Conservation (phyloP, 2,113 vertebrate genomes). For the Malaclemys terrapin region DNA sequence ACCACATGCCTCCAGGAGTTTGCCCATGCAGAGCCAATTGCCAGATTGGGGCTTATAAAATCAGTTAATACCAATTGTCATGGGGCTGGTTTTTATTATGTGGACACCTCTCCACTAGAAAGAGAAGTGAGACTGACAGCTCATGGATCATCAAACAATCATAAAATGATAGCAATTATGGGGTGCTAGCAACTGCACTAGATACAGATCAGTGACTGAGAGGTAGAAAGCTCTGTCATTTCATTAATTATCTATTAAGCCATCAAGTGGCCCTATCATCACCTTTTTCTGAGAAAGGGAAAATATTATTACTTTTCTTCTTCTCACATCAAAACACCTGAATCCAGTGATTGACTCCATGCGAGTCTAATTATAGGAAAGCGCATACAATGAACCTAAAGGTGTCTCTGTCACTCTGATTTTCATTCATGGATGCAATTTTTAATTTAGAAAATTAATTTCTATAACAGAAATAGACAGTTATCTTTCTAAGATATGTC, state of each 20-base stretch:
- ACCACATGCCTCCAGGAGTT: not conserved
- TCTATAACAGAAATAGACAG: not conserved
- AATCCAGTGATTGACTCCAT: not conserved
- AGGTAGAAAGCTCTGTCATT: not conserved
- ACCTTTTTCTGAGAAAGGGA: not conserved
- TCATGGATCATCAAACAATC: not conserved
- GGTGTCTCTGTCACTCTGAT: not conserved
- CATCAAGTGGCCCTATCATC: not conserved
- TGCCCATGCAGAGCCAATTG: not conserved
- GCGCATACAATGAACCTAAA: not conserved
- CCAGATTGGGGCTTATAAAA: not conserved
- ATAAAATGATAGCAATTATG: not conserved
- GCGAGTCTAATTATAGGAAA: not conserved
- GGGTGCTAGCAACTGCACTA: not conserved
- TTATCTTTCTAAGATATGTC: not conserved
- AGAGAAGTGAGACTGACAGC: not conserved
- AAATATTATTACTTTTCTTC: not conserved
- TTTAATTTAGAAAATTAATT: not conserved
- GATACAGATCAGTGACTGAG: not conserved
- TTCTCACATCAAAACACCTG: not conserved
- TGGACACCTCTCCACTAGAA: not conserved
- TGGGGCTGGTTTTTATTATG: not conserved
- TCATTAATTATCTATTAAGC: not conserved
- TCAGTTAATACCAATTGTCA: not conserved
- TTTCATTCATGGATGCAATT: not conserved